Evolutionary conservation across 2,888 invertebrate species (phyloP), one percentile per base, ranked within the genome.

Genomic region (Idaea biselata): DNA sequence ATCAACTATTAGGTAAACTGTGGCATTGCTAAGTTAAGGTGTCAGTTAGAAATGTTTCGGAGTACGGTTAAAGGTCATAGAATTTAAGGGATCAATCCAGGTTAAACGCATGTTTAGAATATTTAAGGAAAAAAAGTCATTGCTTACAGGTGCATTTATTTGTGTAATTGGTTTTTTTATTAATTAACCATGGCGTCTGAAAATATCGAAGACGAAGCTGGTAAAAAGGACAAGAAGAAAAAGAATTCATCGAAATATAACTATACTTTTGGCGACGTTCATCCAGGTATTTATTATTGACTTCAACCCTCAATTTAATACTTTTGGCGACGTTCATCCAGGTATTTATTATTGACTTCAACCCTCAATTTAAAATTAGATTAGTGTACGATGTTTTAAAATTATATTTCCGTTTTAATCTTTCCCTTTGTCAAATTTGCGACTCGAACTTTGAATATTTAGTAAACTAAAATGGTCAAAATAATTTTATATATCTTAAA

Each of bases 241-340:
- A 87, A 81, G 66, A 87, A 80, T 68, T 72, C 83, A 7, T 87
- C 88, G 0, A 92, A 92, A 71, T 93, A 91, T 65, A 92, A 89
- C 63, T 93, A 93, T 71, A 84, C 80, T 2, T 89, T 93, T 68
- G 94, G 94, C 0, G 93, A 93, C 68, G 59, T 75, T 1, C 91
- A 94, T 81, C 94, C 94, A 66, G 91, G 93, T 92, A 80, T 69
- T 56, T 62, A 25, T n/a, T 33, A 44, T 14, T 2, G n/a, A n/a
- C 3, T 17, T 55, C 5, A 16, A n/a, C 7, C 16, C 3, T 6
- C 17, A 5, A 55, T 55, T 16, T 55, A 6, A 93, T 71, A 84
- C 80, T 2, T 89, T 93, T 68, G 94, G 94, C 0, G 93, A 93
- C 68, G 59, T 75, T 1, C 91, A 94, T 81, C 94, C 94, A 66